These are phyloP conservation scores for Cloeon dipterum DNA, from an alignment of 2,888 invertebrate genomes.

Conservation along the genomic window DNA sequence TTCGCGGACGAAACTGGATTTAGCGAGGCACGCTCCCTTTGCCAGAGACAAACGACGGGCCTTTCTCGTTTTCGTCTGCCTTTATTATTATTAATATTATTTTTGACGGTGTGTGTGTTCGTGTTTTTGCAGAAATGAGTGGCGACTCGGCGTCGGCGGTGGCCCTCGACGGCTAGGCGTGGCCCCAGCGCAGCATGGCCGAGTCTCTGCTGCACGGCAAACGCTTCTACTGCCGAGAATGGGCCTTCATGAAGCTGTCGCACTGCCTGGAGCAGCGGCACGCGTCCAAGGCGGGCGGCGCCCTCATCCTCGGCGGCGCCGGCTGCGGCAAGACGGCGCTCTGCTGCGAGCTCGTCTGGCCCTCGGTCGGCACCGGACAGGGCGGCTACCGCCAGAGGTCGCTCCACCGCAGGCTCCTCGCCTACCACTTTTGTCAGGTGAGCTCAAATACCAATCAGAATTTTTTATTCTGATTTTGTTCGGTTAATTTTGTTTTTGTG, in stretches of 20 bases:
- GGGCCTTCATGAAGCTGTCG: slow-evolving; percentile 85
- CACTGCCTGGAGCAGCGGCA: slow-evolving; percentile 78
- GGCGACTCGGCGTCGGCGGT: slow-evolving; percentile 2
- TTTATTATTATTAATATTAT: too few relatives aligned
- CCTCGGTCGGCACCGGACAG: slow-evolving; percentile 19
- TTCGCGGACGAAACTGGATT: too few relatives aligned
- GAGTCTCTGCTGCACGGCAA: slow-evolving; percentile 20
- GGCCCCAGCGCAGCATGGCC: slow-evolving; percentile 12
- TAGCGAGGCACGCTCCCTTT: too few relatives aligned
- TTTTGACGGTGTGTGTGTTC: slow-evolving; percentile 4
- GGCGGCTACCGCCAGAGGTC: slow-evolving; percentile 14
- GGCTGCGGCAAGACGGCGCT: slow-evolving; percentile 90
- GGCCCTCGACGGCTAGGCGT: not conserved
- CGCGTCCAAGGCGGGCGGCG: slow-evolving; percentile 65
- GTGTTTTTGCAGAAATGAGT: slow-evolving; percentile 2
- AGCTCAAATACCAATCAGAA: too few relatives aligned
- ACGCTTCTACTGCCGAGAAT: slow-evolving; percentile 76
- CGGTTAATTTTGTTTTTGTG: too few relatives aligned
- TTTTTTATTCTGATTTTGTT: too few relatives aligned
- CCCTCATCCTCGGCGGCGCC: slow-evolving; percentile 71
- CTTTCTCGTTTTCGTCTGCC: too few relatives aligned
- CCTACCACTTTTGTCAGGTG: slow-evolving; percentile 72
- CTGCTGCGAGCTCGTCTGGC: slow-evolving; percentile 54
- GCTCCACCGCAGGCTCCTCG: slow-evolving; percentile 54
- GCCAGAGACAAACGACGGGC: too few relatives aligned